A percentile compares a stretch with the other conserved stretches of the same genome.
These are phyloP conservation scores for Polyodon spathula DNA, from an alignment of 2,113 vertebrate species.

Conservation along the genomic window DNA sequence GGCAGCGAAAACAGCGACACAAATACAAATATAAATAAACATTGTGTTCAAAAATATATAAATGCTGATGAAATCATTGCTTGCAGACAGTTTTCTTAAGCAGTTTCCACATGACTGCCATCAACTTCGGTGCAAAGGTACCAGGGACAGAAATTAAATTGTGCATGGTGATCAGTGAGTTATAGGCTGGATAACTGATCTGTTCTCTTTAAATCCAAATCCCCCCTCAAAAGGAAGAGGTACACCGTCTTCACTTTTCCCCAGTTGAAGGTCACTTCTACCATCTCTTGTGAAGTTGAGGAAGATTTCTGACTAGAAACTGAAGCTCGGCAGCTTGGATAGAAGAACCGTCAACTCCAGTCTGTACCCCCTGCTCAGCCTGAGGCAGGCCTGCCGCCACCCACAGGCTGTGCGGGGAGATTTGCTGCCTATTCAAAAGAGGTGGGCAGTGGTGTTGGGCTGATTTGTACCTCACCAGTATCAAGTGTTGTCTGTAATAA, in stretches of 20 bases:
- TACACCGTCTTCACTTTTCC: constrained; percentile 91
- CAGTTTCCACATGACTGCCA: too few species aligned
- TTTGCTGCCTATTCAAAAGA: constrained; percentile 95
- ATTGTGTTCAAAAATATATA: too few species aligned
- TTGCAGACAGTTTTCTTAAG: too few species aligned
- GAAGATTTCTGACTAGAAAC: constrained; percentile 91
- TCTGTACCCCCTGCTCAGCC: constrained; percentile 79
- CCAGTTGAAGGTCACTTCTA: constrained; percentile 97
- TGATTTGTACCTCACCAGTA: background rate
- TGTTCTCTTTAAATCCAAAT: constrained; percentile 77
- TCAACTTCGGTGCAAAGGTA: too few species aligned
- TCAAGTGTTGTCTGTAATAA: too few species aligned
- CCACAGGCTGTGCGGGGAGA: constrained; percentile 95
- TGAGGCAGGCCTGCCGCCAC: constrained; percentile 95
- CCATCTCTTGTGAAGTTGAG: constrained; percentile 81
- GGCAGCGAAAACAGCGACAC: too few species aligned
- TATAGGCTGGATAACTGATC: too few species aligned
- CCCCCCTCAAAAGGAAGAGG: constrained; percentile 86
- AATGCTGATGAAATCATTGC: too few species aligned
- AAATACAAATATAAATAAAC: too few species aligned
- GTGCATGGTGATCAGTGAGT: too few species aligned
- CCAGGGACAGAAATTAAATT: too few species aligned
- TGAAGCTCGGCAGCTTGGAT: constrained; percentile 88
- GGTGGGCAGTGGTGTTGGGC: constrained; percentile 54
- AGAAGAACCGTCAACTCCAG: constrained; percentile 85